Evolutionary conservation across 2,113 vertebrate genomes (phyloP).

Genomic region (Murina feae): DNA sequence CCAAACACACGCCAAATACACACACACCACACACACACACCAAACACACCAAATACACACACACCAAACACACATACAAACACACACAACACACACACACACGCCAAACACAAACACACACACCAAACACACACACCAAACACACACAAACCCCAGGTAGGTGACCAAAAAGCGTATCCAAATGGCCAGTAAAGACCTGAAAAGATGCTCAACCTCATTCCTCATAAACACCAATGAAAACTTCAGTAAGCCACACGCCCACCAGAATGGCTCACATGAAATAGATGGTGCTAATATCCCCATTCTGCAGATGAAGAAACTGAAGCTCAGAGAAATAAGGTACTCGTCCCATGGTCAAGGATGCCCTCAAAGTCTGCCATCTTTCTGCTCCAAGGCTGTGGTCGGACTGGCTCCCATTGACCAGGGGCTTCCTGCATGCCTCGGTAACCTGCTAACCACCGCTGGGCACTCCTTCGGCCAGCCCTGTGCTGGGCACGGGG

Average conservation of each 20-base stretch:
- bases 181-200: background rate
- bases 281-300: background rate
- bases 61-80: no score
- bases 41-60: no score
- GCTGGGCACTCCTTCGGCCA: background rate
- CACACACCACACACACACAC: no score
- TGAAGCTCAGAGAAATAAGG: background rate
- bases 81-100: no score
- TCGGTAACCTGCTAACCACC: background rate
- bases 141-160: background rate
- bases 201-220: background rate
- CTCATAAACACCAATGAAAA: background rate
- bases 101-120: no score
- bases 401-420: background rate
- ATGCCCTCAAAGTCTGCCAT: background rate
- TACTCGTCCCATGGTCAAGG: background rate
- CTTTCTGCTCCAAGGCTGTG: background rate
- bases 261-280: background rate
- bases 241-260: accelerated
- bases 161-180: background rate
- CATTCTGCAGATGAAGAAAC: background rate
- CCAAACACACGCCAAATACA: no score
- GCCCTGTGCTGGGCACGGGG: background rate
- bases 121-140: no score
- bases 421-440: background rate